Evolutionary conservation across 2,797 vertebrate species (phyloP), one percentile per base, ranked within the genome.

Genomic region (Megaceryle alcyon): DNA sequence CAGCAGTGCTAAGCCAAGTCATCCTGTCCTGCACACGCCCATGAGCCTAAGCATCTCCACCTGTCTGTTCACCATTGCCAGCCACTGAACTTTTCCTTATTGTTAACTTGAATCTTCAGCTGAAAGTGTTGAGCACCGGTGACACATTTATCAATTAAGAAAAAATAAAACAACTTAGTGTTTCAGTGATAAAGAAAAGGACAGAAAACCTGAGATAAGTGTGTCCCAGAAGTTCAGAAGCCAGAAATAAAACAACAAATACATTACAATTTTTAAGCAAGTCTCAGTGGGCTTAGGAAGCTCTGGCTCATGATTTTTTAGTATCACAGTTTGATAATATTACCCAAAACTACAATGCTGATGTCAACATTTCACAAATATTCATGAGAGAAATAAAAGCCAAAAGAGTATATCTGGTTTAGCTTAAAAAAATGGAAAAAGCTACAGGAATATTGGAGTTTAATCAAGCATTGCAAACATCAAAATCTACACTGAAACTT

Each of bases 351-450:
- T 49, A 69, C 46, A 61, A 63, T 54, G 46, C 12, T 68, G 69
- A 72, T 66, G 29, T 76, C 80, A 86, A 51, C 59, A 43, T 76
- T 94, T 93, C 73, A 79, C 66, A 91, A 88, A 39, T 60, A 82
- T 63, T 81, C 69, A 78, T 19, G 26, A 92, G 43, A 81, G 41
- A 91, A 91, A 92, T 81, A 86, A 91, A 92, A 86, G 37, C 54
- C 86, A 81, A 83, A 91, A 71, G 5, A 37, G 37, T 53, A 44
- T 19, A 14, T 64, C 31, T 26, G 20, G 9, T 80, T 91, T 49
- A 54, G 15, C 28, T 71, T 81, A 8, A 94, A 83, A 35, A 86
- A 92, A 63, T 15, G 9, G 35, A 41, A 39, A 89, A 91, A 71
- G 8, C 53, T 66, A 28, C 49, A 79, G 39, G 29, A 70, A 82